A percentile compares a stretch with the other conserved stretches of the same genome.
These are phyloP conservation scores for Odontesthes bonariensis DNA, from an alignment of 2,113 vertebrate species.

Conservation along the genomic window DNA sequence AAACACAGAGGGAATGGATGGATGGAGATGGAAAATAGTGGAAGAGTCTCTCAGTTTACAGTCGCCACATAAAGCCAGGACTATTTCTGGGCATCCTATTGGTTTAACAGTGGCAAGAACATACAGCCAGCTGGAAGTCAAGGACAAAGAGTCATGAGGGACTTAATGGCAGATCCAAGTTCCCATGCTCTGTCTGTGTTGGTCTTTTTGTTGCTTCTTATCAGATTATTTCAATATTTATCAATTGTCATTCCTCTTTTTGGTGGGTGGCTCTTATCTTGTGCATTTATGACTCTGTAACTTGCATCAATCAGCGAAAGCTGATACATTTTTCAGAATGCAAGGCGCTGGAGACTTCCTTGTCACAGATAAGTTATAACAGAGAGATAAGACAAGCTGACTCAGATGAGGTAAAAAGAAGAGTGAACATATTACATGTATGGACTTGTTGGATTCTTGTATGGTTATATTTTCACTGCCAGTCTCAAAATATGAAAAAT, in stretches of 20 bases:
- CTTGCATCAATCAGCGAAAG: conserved; percentile 65
- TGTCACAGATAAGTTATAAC: conserved; percentile 46
- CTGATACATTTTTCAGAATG: conserved; percentile 69
- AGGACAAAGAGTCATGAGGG: conserved; percentile 53
- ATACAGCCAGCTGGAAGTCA: conserved; percentile 62
- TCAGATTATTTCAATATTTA: conserved; percentile 62
- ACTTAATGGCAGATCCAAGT: conserved; percentile 51
- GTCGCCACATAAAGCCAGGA: conserved; percentile 69
- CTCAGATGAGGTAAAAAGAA: conserved; percentile 49
- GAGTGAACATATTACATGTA: conserved; percentile 4
- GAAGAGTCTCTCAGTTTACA: conserved; percentile 70
- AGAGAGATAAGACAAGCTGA: conserved; percentile 40
- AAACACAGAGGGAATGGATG: conserved; percentile 52
- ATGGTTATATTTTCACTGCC: not conserved
- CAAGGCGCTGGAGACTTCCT: conserved; percentile 52
- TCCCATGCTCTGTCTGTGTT: conserved; percentile 57
- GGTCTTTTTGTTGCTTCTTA: conserved; percentile 28
- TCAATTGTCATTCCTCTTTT: conserved; percentile 74
- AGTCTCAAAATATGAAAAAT: conserved; percentile 14
- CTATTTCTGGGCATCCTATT: conserved; percentile 69
- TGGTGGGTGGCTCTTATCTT: conserved; percentile 66
- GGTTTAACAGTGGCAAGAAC: conserved; percentile 56
- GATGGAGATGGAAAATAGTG: conserved; percentile 70
- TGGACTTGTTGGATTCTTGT: conserved; percentile 29
- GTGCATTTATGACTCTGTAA: conserved; percentile 69